Evolutionary conservation across 2,797 vertebrate species (phyloP), one percentile per base, ranked within the genome.

Genomic region (Cephalopachus bancanus): DNA sequence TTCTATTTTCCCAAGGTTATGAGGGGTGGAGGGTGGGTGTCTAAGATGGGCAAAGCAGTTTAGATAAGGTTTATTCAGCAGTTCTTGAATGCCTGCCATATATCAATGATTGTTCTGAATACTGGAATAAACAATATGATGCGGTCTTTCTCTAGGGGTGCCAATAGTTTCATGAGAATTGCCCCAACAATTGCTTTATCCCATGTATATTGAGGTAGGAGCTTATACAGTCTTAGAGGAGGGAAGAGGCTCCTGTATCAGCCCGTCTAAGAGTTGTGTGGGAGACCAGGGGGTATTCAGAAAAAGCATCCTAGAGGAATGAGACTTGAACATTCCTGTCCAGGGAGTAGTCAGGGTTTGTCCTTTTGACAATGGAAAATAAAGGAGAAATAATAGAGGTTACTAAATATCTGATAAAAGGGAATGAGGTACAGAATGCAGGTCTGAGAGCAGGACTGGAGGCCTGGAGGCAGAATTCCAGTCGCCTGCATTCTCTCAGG

Each of bases 11-110:
- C 26, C 49, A 57, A 51, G 26, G 3, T 60, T 57, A 22, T 6
- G 2, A 16, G 7, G 30, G n/a, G 44, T 44, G 44, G 6, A 44
- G 44, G 44, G 44, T 44, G 44, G 2, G 30, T 3, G 53, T 74
- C 83, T 44, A 4, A 69, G 22, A 9, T 81, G 7, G 33, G 2
- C 53, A 16, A 4, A 16, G 11, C 53, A 19, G 11, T 59, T 76
- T 37, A 75, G 3, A 49, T 44, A 62, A 89, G 51, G 1, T 15
- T 79, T n/a, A 6, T 10, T 91, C 60, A 26, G 30, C 10, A 62
- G 5, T n/a, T 72, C n/a, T 3, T 60, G 64, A 53, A 20, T n/a
- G 19, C 7, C 30, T 30, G 0, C 0, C 19, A 14, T 9, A 0
- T 60, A 14, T 55, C 26, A 10, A 1, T 83, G 59, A 33, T 24